These are phyloP conservation scores for Thamnaconus septentrionalis DNA, from an alignment of 2,113 vertebrate species.

Conservation along the genomic window DNA sequence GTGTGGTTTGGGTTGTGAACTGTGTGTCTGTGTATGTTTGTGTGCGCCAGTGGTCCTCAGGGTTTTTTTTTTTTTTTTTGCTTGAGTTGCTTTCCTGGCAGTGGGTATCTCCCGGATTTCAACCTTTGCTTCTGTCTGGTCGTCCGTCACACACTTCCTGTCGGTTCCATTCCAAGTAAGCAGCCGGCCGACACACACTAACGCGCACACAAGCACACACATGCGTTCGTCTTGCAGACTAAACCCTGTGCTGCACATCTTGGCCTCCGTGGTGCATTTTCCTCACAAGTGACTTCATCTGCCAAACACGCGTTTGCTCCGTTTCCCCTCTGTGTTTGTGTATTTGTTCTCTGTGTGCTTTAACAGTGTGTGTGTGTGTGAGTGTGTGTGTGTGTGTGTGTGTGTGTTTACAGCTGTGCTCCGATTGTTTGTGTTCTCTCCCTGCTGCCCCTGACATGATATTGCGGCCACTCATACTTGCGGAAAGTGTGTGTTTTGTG, in stretches of 20 bases:
- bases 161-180: too few relatives aligned
- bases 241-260: too few relatives aligned
- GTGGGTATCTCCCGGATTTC: slow-evolving; percentile 15
- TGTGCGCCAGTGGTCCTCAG: slow-evolving; percentile 2
- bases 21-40: not conserved
- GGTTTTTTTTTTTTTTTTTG: slow-evolving; percentile 16
- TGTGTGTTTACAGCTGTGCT: slow-evolving; percentile 31
- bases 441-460: slow-evolving; percentile 10
- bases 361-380: slow-evolving; percentile 11
- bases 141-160: too few relatives aligned
- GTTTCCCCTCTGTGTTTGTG: slow-evolving; percentile 4
- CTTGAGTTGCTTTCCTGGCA: slow-evolving; percentile 26
- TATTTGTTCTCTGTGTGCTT: slow-evolving; percentile 19
- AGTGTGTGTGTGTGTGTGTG: slow-evolving; percentile 35
- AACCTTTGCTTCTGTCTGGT: not conserved
- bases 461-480: not conserved
- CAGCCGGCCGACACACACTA: too few relatives aligned
- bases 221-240: not conserved
- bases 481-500: not conserved
- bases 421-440: slow-evolving; percentile 14
- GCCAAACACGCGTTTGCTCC: slow-evolving; percentile 25
- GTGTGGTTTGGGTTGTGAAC: slow-evolving; percentile 5
- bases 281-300: slow-evolving; percentile 27
- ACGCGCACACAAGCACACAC: not conserved
- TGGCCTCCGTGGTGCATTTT: too few relatives aligned